These are phyloP conservation scores for Falco biarmicus DNA, from an alignment of 2,797 vertebrate species.

Conservation along the genomic window DNA sequence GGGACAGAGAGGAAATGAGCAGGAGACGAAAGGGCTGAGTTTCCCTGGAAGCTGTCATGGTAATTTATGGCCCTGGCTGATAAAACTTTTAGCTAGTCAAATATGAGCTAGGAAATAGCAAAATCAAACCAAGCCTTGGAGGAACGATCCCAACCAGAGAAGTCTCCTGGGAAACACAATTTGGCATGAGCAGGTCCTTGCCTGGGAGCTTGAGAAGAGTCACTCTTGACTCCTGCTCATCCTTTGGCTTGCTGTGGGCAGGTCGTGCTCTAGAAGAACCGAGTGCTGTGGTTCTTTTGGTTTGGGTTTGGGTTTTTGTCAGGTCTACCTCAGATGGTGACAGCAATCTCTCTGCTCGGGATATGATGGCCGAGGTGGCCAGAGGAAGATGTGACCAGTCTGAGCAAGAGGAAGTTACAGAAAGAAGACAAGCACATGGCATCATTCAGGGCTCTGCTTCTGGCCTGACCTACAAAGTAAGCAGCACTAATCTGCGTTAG, in stretches of 20 bases:
- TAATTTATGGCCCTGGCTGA: constrained; percentile 70
- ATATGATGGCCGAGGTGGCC: neutral
- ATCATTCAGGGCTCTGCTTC: neutral
- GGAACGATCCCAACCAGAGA: neutral
- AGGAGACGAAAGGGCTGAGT: constrained; percentile 29
- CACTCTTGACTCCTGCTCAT: neutral
- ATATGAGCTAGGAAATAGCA: constrained; percentile 26
- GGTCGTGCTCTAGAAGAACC: neutral
- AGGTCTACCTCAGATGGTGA: neutral
- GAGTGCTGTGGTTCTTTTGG: neutral
- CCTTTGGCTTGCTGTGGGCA: neutral
- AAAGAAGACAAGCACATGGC: neutral
- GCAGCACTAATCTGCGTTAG: neutral
- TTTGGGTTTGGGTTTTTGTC: neutral
- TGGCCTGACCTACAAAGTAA: neutral
- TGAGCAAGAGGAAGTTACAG: neutral
- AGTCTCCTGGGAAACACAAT: neutral
- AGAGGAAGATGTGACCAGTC: neutral
- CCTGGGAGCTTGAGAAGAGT: neutral
- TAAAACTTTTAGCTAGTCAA: constrained; percentile 67
- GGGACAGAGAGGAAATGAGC: constrained; percentile 68
- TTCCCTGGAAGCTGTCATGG: constrained; percentile 61
- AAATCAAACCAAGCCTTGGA: neutral
- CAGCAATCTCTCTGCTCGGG: neutral
- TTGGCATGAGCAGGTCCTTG: neutral